Evolutionary conservation across 1,140 invertebrate genomes (phyloP), one percentile per base, ranked within the genome.

Genomic region (Tetramorium alpestre): DNA sequence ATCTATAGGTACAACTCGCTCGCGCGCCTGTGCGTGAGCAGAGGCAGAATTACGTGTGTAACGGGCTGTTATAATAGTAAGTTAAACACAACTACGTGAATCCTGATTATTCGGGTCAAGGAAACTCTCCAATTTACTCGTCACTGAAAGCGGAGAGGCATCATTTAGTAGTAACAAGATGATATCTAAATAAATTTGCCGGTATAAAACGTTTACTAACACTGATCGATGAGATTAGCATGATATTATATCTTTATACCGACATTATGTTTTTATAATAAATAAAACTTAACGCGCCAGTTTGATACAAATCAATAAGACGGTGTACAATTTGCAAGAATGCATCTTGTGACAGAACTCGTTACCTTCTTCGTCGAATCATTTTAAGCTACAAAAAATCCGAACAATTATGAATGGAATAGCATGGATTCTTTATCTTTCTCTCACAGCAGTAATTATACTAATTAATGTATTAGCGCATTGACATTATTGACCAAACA

Each of bases 61-160:
- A 75, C 54, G 58, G 49, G 7, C 69, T 47, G 33, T 62, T 84
- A 75, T 62, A 60, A 60, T 60, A 60, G 25, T 38, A 75, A 56
- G 41, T 82, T 72, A 73, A 84, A 25, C 60, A 60, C 25, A 28
- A n/a, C 44, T 70, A 33, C 16, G 38, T 44, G 67, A 60, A 47
- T 82, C 54, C 54, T 85, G 73, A 78, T 85, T 77, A 85, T 85
- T 65, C 58, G 73, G 75, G 84, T 78, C 84, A 85, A 78, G 75
- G 84, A 76, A 77, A 78, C 84, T 85, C 62, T 78, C 44, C 73
- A 56, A 80, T 76, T 54, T 80, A 47, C 67, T 82, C 80, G 54
- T 38, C 80, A 49, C 69, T 84, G 54, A 22, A 47, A 62, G 28
- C 41, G 69, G 51, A 22, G 56, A 78, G 49, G 25, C 64, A 7